Conservation (phyloP, 1,140 invertebrate genomes). For the Aethina tumida region DNA sequence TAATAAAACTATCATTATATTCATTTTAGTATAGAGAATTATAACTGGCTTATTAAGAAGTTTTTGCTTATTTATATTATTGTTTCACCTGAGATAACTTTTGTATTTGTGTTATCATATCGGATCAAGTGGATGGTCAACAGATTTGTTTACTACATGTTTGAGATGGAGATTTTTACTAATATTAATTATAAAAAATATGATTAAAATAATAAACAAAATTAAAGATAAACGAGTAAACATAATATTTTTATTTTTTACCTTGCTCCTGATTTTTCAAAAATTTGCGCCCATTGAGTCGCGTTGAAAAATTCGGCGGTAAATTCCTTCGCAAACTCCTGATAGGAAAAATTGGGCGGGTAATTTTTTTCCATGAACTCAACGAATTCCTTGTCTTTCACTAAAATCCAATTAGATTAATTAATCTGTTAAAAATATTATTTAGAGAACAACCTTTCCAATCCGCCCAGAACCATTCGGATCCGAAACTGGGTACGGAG, state of each 20-base stretch:
- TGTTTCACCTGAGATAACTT: no score
- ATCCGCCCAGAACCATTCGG: slow-evolving; percentile 82
- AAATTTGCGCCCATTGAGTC: slow-evolving; percentile 63
- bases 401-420: slow-evolving; percentile 3
- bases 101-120: no score
- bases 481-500: slow-evolving; percentile 73
- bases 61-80: no score
- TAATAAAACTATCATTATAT: no score
- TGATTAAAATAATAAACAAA: not conserved
- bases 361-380: slow-evolving; percentile 69
- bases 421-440: not conserved
- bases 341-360: slow-evolving; percentile 71
- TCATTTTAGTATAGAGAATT: no score
- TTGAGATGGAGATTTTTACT: no score
- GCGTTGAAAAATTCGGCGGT: slow-evolving; percentile 76
- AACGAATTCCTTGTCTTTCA: slow-evolving; percentile 12
- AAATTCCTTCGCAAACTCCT: slow-evolving; percentile 75
- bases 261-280: slow-evolving; percentile 67
- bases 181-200: no score
- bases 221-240: no score
- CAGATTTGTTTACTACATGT: no score
- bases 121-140: no score
- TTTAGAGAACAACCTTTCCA: slow-evolving; percentile 51
- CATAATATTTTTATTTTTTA: slow-evolving; percentile 33
- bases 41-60: no score